Evolutionary conservation across 30 jellyfish, hydroid and myxozoan species (phyloP).

Genomic region (Sanderia malayensis): DNA sequence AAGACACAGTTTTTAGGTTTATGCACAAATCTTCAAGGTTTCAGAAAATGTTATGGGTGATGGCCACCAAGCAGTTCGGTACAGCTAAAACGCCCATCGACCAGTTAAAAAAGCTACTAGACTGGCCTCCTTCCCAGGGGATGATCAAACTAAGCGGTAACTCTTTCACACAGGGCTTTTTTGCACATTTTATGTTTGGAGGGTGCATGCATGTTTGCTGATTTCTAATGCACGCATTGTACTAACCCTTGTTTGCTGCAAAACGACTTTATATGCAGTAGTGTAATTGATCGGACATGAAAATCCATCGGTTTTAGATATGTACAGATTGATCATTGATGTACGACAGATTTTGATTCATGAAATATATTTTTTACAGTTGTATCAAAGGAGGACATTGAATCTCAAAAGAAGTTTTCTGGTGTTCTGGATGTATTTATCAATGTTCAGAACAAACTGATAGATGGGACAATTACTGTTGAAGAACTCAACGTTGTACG

Average conservation of each 20-base stretch:
- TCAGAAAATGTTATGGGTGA: neutral
- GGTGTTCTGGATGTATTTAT: neutral
- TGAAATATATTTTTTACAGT: neutral
- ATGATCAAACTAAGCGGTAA: neutral
- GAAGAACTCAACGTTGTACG: neutral
- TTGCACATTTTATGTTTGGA: too few species aligned
- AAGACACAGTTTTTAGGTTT: neutral
- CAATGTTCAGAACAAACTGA: neutral
- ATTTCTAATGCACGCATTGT: too few species aligned
- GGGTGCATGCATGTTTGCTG: too few species aligned
- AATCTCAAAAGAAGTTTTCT: neutral
- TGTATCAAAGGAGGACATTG: neutral
- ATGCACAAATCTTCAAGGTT: neutral
- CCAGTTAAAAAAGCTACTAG: neutral
- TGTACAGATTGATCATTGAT: too few species aligned
- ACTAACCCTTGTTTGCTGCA: too few species aligned
- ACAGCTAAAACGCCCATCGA: neutral
- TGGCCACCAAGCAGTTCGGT: neutral
- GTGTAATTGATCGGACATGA: too few species aligned
- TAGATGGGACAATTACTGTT: neutral
- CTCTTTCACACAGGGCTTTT: too few species aligned
- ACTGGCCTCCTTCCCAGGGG: slow-evolving; percentile 9
- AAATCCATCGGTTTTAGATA: too few species aligned
- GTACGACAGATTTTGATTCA: too few species aligned
- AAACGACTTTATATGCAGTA: too few species aligned